Evolutionary conservation across 2,797 vertebrate species (phyloP).

Genomic region (Falco novaeseelandiae): DNA sequence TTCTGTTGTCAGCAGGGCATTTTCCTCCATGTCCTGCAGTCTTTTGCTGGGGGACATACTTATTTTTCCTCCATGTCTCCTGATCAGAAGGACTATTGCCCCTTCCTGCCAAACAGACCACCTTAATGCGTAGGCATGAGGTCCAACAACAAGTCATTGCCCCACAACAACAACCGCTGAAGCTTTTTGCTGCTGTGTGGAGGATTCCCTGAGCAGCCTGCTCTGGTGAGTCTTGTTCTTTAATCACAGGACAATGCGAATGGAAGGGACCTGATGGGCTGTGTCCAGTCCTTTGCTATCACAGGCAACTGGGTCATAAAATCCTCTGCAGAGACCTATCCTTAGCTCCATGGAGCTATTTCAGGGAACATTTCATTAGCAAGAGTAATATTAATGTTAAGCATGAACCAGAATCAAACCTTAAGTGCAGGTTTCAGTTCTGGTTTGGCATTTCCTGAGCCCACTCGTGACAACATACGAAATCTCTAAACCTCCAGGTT

Average conservation of each 20-base stretch:
- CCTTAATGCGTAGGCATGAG: neutral
- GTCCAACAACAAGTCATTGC: neutral
- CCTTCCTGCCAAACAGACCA: neutral
- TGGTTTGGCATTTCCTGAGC: neutral
- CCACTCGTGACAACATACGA: neutral
- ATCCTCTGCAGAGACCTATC: neutral
- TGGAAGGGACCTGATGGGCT: neutral
- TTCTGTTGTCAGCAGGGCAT: neutral
- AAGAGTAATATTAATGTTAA: constrained; percentile 4
- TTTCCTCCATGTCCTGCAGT: neutral
- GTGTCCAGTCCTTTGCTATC: neutral
- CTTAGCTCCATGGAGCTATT: neutral
- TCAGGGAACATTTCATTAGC: neutral
- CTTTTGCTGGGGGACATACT: neutral
- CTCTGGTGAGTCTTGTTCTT: neutral
- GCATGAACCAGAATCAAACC: constrained; percentile 1
- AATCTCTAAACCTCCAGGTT: neutral
- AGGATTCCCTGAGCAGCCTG: neutral
- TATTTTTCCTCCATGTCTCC: neutral
- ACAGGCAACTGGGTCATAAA: neutral
- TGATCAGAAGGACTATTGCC: neutral
- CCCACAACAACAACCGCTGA: neutral
- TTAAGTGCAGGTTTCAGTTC: neutral
- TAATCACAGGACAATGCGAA: fast-evolving
- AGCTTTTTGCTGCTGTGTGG: neutral